Evolutionary conservation across 2,797 vertebrate species (phyloP).

Genomic region (Sebastes vulpes): DNA sequence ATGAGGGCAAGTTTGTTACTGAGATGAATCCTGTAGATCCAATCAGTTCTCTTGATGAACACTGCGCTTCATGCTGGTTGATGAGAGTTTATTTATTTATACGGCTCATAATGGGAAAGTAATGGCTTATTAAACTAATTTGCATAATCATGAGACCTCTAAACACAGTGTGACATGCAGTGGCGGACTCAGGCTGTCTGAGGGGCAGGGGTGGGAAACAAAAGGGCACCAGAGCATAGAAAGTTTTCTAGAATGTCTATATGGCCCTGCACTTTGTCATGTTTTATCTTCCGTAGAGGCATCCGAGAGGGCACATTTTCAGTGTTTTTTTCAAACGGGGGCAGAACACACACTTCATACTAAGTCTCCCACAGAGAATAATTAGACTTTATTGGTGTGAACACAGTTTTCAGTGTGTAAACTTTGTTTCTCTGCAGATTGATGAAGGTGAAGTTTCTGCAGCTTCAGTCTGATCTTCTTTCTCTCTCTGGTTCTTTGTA

Average conservation of each 20-base stretch:
- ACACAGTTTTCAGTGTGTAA: not conserved
- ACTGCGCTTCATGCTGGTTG: slow-evolving; percentile 31
- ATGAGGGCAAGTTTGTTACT: not conserved
- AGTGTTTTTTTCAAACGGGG: no score
- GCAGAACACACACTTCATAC: not conserved
- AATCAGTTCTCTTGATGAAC: slow-evolving; percentile 40
- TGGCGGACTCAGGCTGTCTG: not conserved
- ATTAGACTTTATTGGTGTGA: not conserved
- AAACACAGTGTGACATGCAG: slow-evolving; percentile 32
- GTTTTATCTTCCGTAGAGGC: not conserved
- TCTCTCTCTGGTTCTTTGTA: not conserved
- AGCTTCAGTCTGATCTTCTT: not conserved
- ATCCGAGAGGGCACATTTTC: not conserved
- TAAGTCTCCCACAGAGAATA: not conserved
- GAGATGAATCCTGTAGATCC: slow-evolving; percentile 15
- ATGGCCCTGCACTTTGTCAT: no score
- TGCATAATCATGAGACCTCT: slow-evolving; percentile 24
- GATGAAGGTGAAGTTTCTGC: not conserved
- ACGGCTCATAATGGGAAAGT: not conserved
- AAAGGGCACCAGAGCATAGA: not conserved
- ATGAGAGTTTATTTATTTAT: slow-evolving; percentile 33
- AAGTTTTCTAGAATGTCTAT: no score
- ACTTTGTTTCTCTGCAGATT: not conserved
- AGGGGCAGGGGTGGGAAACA: not conserved
- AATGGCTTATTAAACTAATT: not conserved